Conservation (phyloP, 2,113 vertebrate species). For the Morone chrysops region DNA sequence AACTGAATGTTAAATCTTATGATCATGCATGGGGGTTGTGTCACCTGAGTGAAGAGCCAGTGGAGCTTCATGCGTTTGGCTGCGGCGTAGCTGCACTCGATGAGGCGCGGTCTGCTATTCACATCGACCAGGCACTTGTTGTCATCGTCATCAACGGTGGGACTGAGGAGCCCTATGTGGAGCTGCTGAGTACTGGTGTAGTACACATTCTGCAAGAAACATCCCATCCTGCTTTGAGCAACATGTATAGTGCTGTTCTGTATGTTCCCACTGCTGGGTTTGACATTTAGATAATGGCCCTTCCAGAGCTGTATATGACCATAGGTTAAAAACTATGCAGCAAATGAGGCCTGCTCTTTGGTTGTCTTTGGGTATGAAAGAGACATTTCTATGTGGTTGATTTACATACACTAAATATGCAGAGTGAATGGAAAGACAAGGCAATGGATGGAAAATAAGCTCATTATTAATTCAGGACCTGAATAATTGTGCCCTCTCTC, state of each 20-base stretch:
- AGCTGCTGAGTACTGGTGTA: slow-evolving; percentile 94
- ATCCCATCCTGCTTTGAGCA: slow-evolving; percentile 43
- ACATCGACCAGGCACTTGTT: slow-evolving; percentile 99
- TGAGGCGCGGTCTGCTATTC: slow-evolving; percentile 93
- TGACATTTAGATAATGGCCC: slow-evolving; percentile 63
- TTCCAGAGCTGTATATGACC: slow-evolving; percentile 16
- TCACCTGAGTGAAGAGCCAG: slow-evolving; percentile 98
- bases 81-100: slow-evolving; percentile 96
- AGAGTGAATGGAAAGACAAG: slow-evolving; percentile 42
- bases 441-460: slow-evolving; percentile 21
- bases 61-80: slow-evolving; percentile 98
- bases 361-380: slow-evolving; percentile 39
- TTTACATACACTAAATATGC: slow-evolving; percentile 57
- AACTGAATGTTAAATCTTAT: slow-evolving; percentile 5
- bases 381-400: slow-evolving; percentile 19
- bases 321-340: slow-evolving; percentile 52
- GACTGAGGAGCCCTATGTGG: slow-evolving; percentile 94
- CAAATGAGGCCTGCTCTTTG: slow-evolving; percentile 39
- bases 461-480: slow-evolving; percentile 54
- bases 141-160: slow-evolving; percentile 95
- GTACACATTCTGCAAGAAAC: slow-evolving; percentile 93
- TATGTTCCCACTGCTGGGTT: background rate
- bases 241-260: background rate
- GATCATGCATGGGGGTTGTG: background rate
- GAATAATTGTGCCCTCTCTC: slow-evolving; percentile 40